These are phyloP conservation scores for Corydoras sp. DNA, from an alignment of 2,113 vertebrate genomes.

Conservation along the genomic window DNA sequence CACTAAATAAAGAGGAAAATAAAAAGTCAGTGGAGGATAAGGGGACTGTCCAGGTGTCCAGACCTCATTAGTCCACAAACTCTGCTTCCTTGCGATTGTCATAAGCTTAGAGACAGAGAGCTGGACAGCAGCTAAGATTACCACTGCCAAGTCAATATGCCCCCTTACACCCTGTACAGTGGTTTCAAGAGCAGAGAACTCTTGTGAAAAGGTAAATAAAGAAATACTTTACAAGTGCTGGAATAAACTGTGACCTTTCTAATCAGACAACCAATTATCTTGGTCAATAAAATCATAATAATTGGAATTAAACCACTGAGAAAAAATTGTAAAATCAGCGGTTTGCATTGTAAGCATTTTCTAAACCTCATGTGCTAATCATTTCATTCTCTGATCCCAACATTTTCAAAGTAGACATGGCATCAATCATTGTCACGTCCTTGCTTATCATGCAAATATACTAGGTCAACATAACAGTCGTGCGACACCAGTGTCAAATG, in stretches of 20 bases:
- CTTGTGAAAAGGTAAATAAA: not conserved
- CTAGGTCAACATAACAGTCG: too few relatives aligned
- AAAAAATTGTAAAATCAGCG: too few relatives aligned
- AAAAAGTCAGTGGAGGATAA: slow-evolving; percentile 19
- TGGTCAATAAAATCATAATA: too few relatives aligned
- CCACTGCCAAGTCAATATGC: slow-evolving; percentile 3
- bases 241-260: too few relatives aligned
- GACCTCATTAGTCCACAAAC: slow-evolving; percentile 22
- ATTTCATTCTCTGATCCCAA: too few relatives aligned
- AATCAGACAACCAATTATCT: not conserved
- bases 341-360: too few relatives aligned
- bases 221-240: not conserved
- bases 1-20: slow-evolving; percentile 18
- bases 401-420: too few relatives aligned
- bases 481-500: too few relatives aligned
- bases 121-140: slow-evolving; percentile 6
- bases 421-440: too few relatives aligned
- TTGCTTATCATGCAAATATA: too few relatives aligned
- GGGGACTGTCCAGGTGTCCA: slow-evolving; percentile 17
- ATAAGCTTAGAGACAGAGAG: slow-evolving; percentile 9
- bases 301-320: too few relatives aligned
- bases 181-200: not conserved
- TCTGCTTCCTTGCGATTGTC: slow-evolving; percentile 17
- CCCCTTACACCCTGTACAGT: not conserved
- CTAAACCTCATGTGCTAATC: too few relatives aligned